Percentiles rank a stretch among this genome's conserved stretches.
These are phyloP conservation scores for Stegana nigrithorax DNA, from an alignment of 2,888 invertebrate species.

Conservation along the genomic window DNA sequence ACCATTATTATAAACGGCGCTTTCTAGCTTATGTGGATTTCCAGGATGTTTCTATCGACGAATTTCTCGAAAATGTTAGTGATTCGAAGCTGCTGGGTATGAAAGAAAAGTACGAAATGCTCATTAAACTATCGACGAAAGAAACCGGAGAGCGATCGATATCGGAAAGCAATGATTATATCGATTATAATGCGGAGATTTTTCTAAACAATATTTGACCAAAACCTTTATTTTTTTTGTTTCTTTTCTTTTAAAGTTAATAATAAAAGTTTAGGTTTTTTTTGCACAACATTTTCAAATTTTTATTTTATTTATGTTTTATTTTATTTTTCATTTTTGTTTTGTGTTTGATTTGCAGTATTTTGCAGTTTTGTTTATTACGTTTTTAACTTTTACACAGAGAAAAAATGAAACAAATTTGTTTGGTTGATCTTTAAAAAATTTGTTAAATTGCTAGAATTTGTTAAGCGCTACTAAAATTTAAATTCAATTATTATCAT, in stretches of 20 bases:
- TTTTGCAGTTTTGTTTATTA: constrained; percentile 28
- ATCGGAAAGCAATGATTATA: too few species aligned
- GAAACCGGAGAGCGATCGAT: too few species aligned
- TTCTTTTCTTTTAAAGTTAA: neutral
- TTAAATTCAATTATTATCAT: constrained; percentile 37
- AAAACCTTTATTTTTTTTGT: too few species aligned
- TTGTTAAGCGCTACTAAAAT: constrained; percentile 63
- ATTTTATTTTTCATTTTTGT: neutral
- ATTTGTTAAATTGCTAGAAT: constrained; percentile 61
- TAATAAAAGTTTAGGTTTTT: neutral
- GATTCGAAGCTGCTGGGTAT: too few species aligned
- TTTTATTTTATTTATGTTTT: constrained; percentile 18
- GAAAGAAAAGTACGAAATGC: neutral
- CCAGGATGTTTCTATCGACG: too few species aligned
- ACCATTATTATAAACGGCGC: too few species aligned
- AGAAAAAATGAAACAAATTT: constrained; percentile 59
- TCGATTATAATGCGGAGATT: too few species aligned
- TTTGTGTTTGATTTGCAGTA: constrained; percentile 1
- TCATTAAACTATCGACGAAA: neutral
- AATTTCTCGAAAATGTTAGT: too few species aligned
- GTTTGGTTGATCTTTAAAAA: constrained; percentile 31
- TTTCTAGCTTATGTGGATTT: too few species aligned
- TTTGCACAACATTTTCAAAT: constrained; percentile 13
- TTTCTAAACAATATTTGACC: too few species aligned
- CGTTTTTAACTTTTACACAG: constrained; percentile 59